phyloP scores from a whole-genome alignment of 1,140 invertebrate species.

The Eufriesea mexicana region DNA sequence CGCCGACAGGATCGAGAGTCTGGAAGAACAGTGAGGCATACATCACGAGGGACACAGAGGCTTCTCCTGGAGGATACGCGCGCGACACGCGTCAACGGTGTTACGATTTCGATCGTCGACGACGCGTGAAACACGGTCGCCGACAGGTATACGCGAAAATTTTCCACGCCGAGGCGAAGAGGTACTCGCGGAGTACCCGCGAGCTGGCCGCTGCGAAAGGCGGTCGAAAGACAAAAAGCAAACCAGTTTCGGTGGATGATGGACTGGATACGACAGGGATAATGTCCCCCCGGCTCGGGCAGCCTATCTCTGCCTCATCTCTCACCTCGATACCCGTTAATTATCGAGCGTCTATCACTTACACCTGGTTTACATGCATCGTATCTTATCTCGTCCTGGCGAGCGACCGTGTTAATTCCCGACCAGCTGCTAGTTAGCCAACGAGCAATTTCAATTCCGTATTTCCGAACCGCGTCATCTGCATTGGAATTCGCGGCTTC shows the following conservation, averaged over 20 bases:
- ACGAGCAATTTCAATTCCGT: conserved; percentile 43
- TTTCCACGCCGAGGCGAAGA: not conserved
- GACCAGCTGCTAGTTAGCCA: conserved; percentile 44
- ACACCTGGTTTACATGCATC: conserved; percentile 68
- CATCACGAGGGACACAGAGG: too few species aligned
- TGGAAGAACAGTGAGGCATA: not conserved
- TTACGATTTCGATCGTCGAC: not conserved
- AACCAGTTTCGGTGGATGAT: conserved; percentile 58
- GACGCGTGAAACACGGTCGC: not conserved
- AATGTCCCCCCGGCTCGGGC: conserved; percentile 18
- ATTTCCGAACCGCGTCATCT: not conserved
- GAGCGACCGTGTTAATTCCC: conserved; percentile 54
- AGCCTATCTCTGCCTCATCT: conserved; percentile 56
- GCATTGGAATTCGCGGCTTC: not conserved
- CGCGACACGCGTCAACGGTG: not conserved
- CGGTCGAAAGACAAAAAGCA: conserved; percentile 52
- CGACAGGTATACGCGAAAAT: not conserved
- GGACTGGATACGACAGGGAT: conserved; percentile 50
- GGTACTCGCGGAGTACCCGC: not conserved
- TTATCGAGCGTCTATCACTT: conserved; percentile 66
- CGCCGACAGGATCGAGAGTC: not conserved
- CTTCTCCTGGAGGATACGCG: not conserved
- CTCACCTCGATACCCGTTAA: conserved; percentile 60
- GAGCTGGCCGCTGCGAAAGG: conserved; percentile 29
- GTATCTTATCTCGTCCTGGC: conserved; percentile 60